Conservation (phyloP, 1,140 invertebrate genomes). For the Pygmarrhopalites habei region DNA sequence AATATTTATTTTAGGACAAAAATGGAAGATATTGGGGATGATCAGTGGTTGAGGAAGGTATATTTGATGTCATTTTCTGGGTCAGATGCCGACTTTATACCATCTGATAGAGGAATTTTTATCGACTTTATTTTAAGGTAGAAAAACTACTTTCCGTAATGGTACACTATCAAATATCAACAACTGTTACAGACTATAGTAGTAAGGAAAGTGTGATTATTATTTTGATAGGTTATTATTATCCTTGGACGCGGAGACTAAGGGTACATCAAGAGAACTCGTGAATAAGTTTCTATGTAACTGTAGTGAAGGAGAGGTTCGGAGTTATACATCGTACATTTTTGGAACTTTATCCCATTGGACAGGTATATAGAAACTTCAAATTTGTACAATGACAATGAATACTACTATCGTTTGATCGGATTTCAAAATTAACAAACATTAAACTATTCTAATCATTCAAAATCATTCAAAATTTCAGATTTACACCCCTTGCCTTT, state of each 20-base stretch:
- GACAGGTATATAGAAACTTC: neutral
- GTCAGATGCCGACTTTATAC: neutral
- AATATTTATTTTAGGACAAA: neutral
- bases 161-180: neutral
- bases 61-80: neutral
- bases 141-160: neutral
- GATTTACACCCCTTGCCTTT: neutral
- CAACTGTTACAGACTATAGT: neutral
- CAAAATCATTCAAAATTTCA: neutral
- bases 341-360: neutral
- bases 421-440: neutral
- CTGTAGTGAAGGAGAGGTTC: neutral
- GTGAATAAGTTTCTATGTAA: neutral
- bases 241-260: neutral
- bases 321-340: neutral
- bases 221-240: neutral
- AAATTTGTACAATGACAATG: neutral
- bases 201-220: neutral
- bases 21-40: neutral
- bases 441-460: neutral
- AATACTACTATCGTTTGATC: neutral
- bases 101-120: neutral
- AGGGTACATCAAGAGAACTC: neutral
- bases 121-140: slow-evolving; percentile 1
- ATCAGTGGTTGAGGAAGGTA: neutral